These are phyloP conservation scores for Synodontis membranacea DNA, from an alignment of 2,113 vertebrate genomes.

Conservation along the genomic window DNA sequence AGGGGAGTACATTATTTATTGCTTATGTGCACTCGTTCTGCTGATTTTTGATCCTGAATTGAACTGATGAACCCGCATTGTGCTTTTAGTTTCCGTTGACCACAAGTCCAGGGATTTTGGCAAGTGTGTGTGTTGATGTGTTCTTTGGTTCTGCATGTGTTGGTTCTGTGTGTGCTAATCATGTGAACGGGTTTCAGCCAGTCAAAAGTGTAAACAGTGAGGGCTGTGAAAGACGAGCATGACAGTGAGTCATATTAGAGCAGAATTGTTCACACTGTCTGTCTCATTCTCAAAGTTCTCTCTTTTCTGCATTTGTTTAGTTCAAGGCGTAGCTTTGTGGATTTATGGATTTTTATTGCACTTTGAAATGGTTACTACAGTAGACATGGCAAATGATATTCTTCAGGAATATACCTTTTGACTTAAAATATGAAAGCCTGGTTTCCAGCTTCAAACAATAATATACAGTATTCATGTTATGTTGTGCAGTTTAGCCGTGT, in stretches of 20 bases:
- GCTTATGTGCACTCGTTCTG: background rate
- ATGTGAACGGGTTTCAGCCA: conserved; percentile 28
- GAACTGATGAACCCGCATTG: background rate
- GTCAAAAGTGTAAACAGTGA: background rate
- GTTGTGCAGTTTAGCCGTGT: background rate
- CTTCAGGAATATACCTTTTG: no score
- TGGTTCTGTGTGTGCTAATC: conserved; percentile 22
- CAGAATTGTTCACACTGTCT: background rate
- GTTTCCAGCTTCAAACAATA: no score
- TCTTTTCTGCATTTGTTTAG: background rate
- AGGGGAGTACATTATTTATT: background rate
- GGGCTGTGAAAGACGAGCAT: background rate
- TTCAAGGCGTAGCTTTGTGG: background rate
- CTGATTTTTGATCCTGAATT: background rate
- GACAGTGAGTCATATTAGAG: conserved; percentile 13
- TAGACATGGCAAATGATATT: no score
- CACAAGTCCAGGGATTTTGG: background rate
- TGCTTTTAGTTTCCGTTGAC: background rate
- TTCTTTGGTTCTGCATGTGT: conserved; percentile 6
- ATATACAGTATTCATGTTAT: background rate
- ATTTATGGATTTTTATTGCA: background rate
- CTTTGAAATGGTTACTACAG: no score
- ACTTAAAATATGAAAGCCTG: no score
- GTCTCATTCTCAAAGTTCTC: background rate
- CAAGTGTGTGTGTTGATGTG: background rate